Conservation (phyloP, 2,797 vertebrate genomes). For the Danio aesculapii region DNA sequence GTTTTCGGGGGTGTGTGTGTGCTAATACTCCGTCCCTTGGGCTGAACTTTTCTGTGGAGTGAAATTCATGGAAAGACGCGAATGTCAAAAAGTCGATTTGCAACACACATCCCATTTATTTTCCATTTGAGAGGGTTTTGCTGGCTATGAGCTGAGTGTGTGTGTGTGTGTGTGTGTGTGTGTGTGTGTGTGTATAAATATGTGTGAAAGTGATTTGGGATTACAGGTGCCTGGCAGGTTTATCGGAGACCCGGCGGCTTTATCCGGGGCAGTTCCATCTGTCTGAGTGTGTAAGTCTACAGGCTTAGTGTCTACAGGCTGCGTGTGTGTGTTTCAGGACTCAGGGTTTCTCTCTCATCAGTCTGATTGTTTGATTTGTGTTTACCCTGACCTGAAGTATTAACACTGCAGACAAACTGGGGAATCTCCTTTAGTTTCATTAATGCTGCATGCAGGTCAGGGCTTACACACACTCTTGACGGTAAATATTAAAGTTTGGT, state of each 20-base stretch:
- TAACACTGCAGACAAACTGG: neutral
- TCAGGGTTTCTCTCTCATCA: constrained; percentile 13
- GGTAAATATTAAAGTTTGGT: neutral
- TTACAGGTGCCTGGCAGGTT: constrained; percentile 68
- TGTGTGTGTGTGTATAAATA: constrained; percentile 33
- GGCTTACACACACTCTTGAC: neutral
- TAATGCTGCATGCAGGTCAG: neutral
- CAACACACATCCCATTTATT: constrained; percentile 27
- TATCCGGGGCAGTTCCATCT: constrained; percentile 51
- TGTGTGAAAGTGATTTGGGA: constrained; percentile 64
- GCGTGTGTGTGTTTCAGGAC: neutral
- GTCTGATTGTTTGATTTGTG: constrained; percentile 36
- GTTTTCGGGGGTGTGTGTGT: constrained; percentile 2
- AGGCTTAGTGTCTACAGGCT: constrained; percentile 44
- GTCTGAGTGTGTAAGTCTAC: constrained; percentile 48
- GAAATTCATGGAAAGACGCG: constrained; percentile 22
- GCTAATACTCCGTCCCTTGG: neutral
- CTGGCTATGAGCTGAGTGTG: constrained; percentile 15
- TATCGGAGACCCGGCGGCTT: constrained; percentile 65
- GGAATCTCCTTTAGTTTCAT: neutral
- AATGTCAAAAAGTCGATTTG: constrained; percentile 39
- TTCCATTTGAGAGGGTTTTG: constrained; percentile 25
- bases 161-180: constrained; percentile 29
- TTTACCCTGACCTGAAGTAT: neutral
- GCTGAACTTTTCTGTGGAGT: constrained; percentile 19